Conservation (phyloP, 2,888 invertebrate species). For the Thymelicus sylvestris region DNA sequence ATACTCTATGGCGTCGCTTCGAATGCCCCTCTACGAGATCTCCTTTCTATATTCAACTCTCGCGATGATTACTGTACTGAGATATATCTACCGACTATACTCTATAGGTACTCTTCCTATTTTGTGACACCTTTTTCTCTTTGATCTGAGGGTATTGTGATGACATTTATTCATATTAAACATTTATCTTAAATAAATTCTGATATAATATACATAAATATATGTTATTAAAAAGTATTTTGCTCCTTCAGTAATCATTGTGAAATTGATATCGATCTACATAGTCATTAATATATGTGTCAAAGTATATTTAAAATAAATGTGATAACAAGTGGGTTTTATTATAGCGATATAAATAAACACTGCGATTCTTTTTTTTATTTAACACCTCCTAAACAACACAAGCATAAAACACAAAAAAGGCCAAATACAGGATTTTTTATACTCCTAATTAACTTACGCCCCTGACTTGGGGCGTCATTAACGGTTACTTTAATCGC, state of each 20-base stretch:
- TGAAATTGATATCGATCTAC: slow-evolving; percentile 64
- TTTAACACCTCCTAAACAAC: slow-evolving; percentile 1
- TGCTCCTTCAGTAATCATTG: slow-evolving; percentile 58
- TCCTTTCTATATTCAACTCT: slow-evolving; percentile 56
- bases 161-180: neutral
- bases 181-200: neutral
- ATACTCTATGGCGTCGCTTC: slow-evolving; percentile 25
- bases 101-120: slow-evolving; percentile 5
- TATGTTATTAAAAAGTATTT: slow-evolving; percentile 9
- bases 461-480: too few species aligned
- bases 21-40: slow-evolving; percentile 38
- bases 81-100: neutral
- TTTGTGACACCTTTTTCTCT: slow-evolving; percentile 20
- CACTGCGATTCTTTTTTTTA: slow-evolving; percentile 48
- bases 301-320: slow-evolving; percentile 83
- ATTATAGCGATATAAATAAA: slow-evolving; percentile 83
- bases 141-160: slow-evolving; percentile 9
- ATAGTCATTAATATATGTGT: slow-evolving; percentile 80
- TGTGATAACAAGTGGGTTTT: slow-evolving; percentile 83
- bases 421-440: too few species aligned
- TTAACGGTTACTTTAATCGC: too few species aligned
- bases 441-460: too few species aligned
- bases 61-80: slow-evolving; percentile 59
- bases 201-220: neutral
- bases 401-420: too few species aligned